Evolutionary conservation across 2,888 invertebrate species (phyloP).

Genomic region (Mimas tiliae): DNA sequence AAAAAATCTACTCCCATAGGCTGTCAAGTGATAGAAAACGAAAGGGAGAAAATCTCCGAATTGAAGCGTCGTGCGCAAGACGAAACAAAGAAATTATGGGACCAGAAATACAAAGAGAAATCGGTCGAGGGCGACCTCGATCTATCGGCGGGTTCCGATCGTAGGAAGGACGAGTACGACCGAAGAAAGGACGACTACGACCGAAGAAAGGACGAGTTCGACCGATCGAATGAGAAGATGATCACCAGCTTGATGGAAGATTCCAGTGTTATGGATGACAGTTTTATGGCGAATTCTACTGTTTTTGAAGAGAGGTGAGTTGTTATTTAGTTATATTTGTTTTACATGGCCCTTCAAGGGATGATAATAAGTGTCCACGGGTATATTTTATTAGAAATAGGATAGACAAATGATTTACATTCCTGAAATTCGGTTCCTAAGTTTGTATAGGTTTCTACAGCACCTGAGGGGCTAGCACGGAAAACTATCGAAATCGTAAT

Average conservation of each 20-base stretch:
- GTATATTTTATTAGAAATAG: too few relatives aligned
- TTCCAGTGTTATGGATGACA: constrained; percentile 60
- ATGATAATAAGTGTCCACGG: background rate
- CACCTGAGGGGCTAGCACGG: too few relatives aligned
- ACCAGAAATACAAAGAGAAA: constrained; percentile 69
- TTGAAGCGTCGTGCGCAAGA: constrained; percentile 94
- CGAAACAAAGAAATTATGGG: constrained; percentile 95
- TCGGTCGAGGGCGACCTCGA: constrained; percentile 24
- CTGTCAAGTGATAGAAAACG: constrained; percentile 95
- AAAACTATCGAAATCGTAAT: too few relatives aligned
- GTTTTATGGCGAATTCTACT: constrained; percentile 62
- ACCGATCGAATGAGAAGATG: constrained; percentile 32
- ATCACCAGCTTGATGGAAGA: constrained; percentile 49
- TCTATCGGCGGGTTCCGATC: background rate
- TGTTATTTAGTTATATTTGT: background rate
- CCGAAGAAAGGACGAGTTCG: constrained; percentile 33
- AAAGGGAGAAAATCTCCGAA: constrained; percentile 93
- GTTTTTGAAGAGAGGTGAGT: constrained; percentile 75
- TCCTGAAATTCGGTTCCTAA: too few relatives aligned
- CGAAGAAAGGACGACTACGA: constrained; percentile 24
- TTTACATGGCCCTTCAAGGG: background rate
- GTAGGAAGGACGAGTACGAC: constrained; percentile 19
- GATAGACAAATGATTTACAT: too few relatives aligned
- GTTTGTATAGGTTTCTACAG: too few relatives aligned
- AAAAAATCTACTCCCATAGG: constrained; percentile 78